Base-by-base conservation (phyloP, 1,140 invertebrate genomes). In the Mycetomoellerius zeteki region DNA sequence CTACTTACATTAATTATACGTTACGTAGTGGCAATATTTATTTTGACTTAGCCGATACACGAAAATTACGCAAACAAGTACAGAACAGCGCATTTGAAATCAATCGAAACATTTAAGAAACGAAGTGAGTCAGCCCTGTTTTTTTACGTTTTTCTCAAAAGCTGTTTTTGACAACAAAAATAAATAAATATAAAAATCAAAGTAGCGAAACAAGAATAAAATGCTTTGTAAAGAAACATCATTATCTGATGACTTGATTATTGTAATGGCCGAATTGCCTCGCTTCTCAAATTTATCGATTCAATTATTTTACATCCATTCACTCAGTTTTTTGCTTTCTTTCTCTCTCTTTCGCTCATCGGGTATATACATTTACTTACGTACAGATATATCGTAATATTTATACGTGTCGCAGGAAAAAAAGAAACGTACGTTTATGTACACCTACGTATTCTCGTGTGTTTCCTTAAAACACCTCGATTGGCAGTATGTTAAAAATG, bases 401-500 rank as follows among this genome's bases (percentile, higher is more conserved):
- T 24, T 81, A 81, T 86, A 91, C 86, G 86, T 84, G 76, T 69
- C 69, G 86, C 86, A 84, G 33, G 33, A 90, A 86, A 90, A 87
- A 88, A 52, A 65, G 56, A 37, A 64, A 90, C 80, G 73, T 67
- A 84, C 56, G 56, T 50, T 85, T 90, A 92, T 90, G 77, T 82
- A 90, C 87, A 93, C 87, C 81, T 90, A 91, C 90, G 21, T 89
- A 89, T 85, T 82, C 58, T 87, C 80, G 85, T 24, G 58, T 88
- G 89, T 88, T 24, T 33, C 43, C 85, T 81, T 90, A 77, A 91
- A 88, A 89, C 91, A 85, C 85, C 80, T 77, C 88, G 89, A 93
- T 93, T 94, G 93, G 94, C 93, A 94, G 94, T 94, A 94, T 94
- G 86, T 94, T 90, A 91, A 86, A 93, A 58, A 86, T 90, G 72